phyloP scores from a whole-genome alignment of 2,113 vertebrate genomes.

The Xiphias gladius region DNA sequence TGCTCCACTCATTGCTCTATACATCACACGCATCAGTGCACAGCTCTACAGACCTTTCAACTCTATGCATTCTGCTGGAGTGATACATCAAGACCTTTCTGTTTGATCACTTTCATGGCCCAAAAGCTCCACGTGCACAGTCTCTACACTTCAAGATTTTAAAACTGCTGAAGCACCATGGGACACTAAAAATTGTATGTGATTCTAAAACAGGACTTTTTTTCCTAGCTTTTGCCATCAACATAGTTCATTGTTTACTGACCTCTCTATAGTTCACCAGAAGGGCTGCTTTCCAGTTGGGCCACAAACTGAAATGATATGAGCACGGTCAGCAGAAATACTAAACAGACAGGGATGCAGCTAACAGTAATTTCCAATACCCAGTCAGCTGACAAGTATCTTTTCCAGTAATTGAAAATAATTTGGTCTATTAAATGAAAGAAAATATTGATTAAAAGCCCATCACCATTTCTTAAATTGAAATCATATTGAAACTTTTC shows the following conservation, averaged over 20 bases:
- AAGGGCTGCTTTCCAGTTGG: not conserved
- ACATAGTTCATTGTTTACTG: not conserved
- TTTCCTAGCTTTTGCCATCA: constrained; percentile 41
- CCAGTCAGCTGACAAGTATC: no score
- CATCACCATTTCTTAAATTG: no score
- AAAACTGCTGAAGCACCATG: not conserved
- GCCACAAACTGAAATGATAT: no score
- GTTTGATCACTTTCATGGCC: not conserved
- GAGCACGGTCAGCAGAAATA: not conserved
- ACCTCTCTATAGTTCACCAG: not conserved
- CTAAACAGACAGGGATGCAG: not conserved
- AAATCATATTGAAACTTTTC: no score
- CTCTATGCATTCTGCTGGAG: not conserved
- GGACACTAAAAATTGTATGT: not conserved
- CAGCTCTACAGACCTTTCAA: not conserved
- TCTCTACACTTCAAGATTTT: not conserved
- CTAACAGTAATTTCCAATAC: no score
- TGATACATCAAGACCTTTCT: not conserved
- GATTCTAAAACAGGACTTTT: not conserved
- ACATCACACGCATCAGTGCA: constrained; percentile 6
- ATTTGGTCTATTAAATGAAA: no score
- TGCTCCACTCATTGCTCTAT: constrained; percentile 42
- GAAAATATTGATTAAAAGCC: no score
- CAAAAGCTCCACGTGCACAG: not conserved
- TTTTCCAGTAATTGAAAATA: no score